Conservation (phyloP, 1,140 invertebrate species). For the Hyposmocoma kahamanoa region DNA sequence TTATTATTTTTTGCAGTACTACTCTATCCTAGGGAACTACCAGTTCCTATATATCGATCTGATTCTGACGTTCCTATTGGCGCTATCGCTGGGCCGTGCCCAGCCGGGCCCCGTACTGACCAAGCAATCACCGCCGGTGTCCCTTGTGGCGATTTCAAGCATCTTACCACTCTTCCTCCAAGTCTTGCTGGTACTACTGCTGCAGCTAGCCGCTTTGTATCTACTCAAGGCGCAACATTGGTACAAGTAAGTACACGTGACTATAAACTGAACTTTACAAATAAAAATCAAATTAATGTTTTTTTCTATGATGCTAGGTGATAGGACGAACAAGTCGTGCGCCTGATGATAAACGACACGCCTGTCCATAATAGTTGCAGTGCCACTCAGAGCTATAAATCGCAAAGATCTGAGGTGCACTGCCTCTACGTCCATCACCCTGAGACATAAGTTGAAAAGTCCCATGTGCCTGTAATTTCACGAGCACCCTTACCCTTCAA, state of each 20-base stretch:
- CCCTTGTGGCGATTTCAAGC: constrained; percentile 73
- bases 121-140: constrained; percentile 75
- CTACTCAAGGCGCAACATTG: constrained; percentile 69
- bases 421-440: no score
- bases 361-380: no score
- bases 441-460: no score
- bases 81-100: constrained; percentile 84
- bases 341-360: no score
- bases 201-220: constrained; percentile 68
- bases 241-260: constrained; percentile 38
- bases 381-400: no score
- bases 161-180: constrained; percentile 77
- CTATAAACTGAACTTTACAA: no score
- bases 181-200: constrained; percentile 61
- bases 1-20: constrained; percentile 58
- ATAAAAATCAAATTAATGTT: no score
- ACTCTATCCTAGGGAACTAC: constrained; percentile 84
- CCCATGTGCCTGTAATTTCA: no score
- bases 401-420: no score
- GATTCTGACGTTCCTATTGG: constrained; percentile 86
- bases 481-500: no score
- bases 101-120: constrained; percentile 76
- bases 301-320: no score
- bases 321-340: no score
- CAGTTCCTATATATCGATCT: constrained; percentile 92